A percentile compares a stretch with the other conserved stretches of the same genome.
Evolutionary conservation across 53 echinoderm and acorn worm species (phyloP).

Genomic region (Crossaster papposus): DNA sequence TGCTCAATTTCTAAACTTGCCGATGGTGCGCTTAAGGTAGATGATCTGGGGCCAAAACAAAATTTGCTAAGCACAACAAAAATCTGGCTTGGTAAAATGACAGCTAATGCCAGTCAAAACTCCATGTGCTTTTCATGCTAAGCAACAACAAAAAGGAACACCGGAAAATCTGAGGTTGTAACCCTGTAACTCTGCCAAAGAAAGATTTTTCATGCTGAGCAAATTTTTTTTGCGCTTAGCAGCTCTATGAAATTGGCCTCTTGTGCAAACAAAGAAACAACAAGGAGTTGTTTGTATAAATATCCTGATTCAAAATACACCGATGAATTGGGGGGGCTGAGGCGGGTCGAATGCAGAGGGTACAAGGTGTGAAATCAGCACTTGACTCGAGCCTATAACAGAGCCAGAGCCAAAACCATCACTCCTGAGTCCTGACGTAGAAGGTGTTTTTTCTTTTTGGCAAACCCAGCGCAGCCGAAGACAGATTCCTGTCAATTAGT

Average conservation of each 20-base stretch:
- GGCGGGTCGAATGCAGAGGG: background rate
- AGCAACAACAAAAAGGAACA: too few species aligned
- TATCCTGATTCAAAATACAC: slow-evolving; percentile 6
- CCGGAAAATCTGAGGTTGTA: too few species aligned
- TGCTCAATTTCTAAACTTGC: background rate
- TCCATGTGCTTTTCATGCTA: too few species aligned
- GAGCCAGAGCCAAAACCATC: slow-evolving; percentile 41
- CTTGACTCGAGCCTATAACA: slow-evolving; percentile 59
- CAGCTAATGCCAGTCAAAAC: too few species aligned
- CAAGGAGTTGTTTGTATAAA: background rate
- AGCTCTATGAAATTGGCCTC: too few species aligned
- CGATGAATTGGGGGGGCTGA: background rate
- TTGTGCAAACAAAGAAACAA: background rate
- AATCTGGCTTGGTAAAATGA: too few species aligned
- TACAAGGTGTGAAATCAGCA: slow-evolving; percentile 42
- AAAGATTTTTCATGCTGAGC: too few species aligned
- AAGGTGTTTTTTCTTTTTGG: background rate
- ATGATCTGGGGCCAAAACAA: too few species aligned
- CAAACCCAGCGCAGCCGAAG: slow-evolving; percentile 27
- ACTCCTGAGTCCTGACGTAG: background rate
- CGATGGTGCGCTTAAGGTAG: background rate
- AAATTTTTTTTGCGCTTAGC: too few species aligned
- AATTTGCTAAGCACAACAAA: too few species aligned
- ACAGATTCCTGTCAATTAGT: slow-evolving; percentile 54
- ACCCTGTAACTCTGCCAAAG: too few species aligned